Base-by-base conservation (phyloP, 2,113 vertebrate genomes). In the Ibidorhyncha struthersii region DNA sequence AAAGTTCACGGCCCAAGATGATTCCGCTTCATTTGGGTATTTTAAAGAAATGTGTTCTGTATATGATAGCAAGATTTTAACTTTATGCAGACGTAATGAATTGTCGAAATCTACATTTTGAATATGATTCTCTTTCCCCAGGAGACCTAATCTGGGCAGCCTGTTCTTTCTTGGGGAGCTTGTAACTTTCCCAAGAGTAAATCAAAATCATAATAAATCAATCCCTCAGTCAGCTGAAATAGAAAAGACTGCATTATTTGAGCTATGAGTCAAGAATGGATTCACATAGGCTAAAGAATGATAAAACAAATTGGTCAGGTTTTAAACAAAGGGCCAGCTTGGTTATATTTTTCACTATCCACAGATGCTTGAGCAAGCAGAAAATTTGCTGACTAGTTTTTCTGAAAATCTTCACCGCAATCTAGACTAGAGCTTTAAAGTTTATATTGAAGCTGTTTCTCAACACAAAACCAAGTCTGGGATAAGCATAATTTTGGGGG, bases 321-420 rank as follows among this genome's bases (percentile, higher is more conserved):
- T 94, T 91, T 78, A 86, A 92, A 86, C 63, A 92, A 79, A 90
- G 76, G 59, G 50, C 65, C 78, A 62, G 55, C 71, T 95, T 97
- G 83, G 53, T 84, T 84, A 66, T 89, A 65, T 93, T 90, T 96
- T 95, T 93, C 87, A 69, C 82, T 89, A 9, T 41, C 40, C 63
- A 63, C 58, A 88, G 63, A 74, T 95, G 95, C 91, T 90, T 96
- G 84, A 93, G 81, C 77, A 95, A 96, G 92, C 91, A 94, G 74
- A 96, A 96, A 95, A 93, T 50, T 22, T 90, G 58, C 79, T 95
- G 83, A 91, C 89, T 78, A 55, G 41, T 86, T 91, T 95, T 93
- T 82, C 79, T 93, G 50, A 91, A 96, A 94, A 76, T 66, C 89
- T 61, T 96, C 67, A 63, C 73, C 2, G 6, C 86, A 77, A 85